These are phyloP conservation scores for Lepidurus packardi DNA, from an alignment of 1,140 invertebrate species.

Conservation along the genomic window DNA sequence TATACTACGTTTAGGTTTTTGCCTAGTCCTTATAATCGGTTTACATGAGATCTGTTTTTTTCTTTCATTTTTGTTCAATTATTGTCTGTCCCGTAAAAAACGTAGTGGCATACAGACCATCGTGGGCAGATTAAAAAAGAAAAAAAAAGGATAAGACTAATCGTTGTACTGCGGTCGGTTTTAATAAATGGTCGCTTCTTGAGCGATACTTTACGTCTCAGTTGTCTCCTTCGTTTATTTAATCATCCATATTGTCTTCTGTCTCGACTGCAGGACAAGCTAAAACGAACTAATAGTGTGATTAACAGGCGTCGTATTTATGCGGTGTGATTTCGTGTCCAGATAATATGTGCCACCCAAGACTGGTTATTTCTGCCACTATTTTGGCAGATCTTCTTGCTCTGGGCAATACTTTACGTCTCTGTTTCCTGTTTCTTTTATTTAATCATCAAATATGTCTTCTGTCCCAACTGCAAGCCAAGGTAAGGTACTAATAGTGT, in stretches of 20 bases:
- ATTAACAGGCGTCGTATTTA: no score
- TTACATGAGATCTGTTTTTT: neutral
- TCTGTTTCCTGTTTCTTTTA: no score
- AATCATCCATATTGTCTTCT: neutral
- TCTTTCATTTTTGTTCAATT: neutral
- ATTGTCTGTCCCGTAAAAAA: neutral
- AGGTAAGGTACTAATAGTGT: no score
- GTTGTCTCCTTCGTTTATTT: neutral
- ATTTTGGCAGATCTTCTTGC: no score
- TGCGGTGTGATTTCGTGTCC: no score
- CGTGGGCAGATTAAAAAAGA: neutral
- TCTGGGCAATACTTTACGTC: no score
- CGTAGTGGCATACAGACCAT: neutral
- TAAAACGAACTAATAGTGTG: no score
- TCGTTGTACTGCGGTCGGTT: neutral
- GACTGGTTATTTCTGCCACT: no score
- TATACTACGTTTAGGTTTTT: neutral
- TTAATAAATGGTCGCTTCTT: constrained; percentile 13
- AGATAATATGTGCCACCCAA: no score
- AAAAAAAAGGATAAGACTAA: neutral
- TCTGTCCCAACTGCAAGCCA: no score
- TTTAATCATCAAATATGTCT: no score
- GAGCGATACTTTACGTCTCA: neutral
- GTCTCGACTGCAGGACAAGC: no score
- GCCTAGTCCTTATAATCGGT: neutral